Conservation (phyloP, 2,797 vertebrate species). For the Enteromius radiatus region DNA sequence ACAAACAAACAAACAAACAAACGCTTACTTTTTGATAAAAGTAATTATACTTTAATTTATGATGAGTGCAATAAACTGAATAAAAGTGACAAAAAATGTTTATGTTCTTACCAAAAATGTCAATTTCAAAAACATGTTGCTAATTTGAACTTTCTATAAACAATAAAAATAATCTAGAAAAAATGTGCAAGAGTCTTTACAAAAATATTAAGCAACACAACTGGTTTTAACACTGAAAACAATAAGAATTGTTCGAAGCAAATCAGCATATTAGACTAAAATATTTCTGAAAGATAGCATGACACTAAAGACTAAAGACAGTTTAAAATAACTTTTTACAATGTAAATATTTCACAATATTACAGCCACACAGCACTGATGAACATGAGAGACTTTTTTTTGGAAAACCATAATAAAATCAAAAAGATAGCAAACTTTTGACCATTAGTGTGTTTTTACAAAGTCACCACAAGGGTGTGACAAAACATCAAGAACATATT, state of each 20-base stretch:
- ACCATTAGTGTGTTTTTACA: not conserved
- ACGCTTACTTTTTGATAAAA: no score
- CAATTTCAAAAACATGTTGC: not conserved
- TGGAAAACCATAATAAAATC: not conserved
- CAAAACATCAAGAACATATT: constrained; percentile 9
- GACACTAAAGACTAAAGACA: not conserved
- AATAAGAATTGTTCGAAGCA: not conserved
- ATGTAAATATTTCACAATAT: not conserved
- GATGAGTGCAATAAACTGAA: not conserved
- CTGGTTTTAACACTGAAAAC: not conserved
- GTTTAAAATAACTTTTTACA: not conserved
- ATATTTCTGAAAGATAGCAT: not conserved
- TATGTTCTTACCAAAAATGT: not conserved
- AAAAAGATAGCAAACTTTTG: not conserved
- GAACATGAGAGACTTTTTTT: not conserved
- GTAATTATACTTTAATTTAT: no score
- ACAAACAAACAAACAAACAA: no score
- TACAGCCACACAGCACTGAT: not conserved
- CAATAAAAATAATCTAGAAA: not conserved
- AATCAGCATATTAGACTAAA: not conserved
- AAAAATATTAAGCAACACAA: not conserved
- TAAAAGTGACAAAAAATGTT: not conserved
- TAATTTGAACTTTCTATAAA: not conserved
- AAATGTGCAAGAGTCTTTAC: not conserved
- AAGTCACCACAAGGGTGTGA: constrained; percentile 23